Conservation (phyloP, 2,797 vertebrate genomes). For the Hyperoplus immaculatus region DNA sequence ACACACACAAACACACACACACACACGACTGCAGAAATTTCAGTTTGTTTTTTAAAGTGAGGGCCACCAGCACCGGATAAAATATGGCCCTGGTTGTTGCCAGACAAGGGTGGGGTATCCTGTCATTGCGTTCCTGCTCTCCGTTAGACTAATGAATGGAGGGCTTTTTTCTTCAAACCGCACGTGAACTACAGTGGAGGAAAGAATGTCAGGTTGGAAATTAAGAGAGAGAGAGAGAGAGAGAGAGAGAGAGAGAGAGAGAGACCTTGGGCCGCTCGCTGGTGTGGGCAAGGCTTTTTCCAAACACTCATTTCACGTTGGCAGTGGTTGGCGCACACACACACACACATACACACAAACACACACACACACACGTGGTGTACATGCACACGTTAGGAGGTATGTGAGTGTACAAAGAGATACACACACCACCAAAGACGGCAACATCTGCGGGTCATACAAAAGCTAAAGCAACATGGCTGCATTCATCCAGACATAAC, state of each 20-base stretch:
- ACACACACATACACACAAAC: conserved; percentile 23
- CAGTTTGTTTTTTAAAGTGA: conserved; percentile 53
- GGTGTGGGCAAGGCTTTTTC: conserved; percentile 54
- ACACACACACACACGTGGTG: conserved; percentile 30
- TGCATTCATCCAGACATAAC: conserved; percentile 63
- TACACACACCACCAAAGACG: conserved; percentile 28
- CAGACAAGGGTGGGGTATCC: conserved; percentile 82
- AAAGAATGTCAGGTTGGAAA: conserved; percentile 75
- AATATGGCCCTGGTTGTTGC: conserved; percentile 65
- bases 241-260: too few species aligned
- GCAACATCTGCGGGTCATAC: conserved; percentile 61
- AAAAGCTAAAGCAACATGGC: conserved; percentile 62
- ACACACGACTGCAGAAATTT: conserved; percentile 16
- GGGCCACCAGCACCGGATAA: conserved; percentile 54
- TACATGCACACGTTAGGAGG: conserved; percentile 4
- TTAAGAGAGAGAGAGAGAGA: conserved; percentile 32
- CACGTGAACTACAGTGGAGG: conserved; percentile 70
- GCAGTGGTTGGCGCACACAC: conserved; percentile 28
- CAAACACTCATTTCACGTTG: conserved; percentile 52
- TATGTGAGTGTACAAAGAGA: conserved; percentile 23
- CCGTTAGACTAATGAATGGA: conserved; percentile 79
- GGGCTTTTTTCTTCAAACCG: conserved; percentile 78
- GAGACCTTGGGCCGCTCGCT: conserved; percentile 38
- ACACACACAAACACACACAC: conserved; percentile 2
- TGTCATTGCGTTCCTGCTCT: conserved; percentile 63